Conservation (phyloP, 2,888 invertebrate species). For the Cephus nigrinus region DNA sequence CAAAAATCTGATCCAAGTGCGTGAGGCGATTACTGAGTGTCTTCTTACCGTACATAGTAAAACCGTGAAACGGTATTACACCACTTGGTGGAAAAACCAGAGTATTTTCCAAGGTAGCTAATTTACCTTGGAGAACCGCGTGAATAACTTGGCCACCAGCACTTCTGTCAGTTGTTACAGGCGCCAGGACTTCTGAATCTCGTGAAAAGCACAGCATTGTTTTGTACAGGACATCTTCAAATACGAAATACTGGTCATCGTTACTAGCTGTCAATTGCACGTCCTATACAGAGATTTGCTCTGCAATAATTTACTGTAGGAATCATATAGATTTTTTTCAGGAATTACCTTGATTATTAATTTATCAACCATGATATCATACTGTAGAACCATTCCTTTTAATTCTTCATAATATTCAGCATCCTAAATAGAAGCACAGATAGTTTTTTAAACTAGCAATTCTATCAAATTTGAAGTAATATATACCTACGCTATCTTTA, state of each 20-base stretch:
- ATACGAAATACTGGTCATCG: constrained; percentile 98
- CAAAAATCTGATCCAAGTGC: not conserved
- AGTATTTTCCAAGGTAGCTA: constrained; percentile 74
- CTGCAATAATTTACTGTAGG: not conserved
- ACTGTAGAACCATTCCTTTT: constrained; percentile 84
- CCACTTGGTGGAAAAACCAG: constrained; percentile 93
- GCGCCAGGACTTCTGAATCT: constrained; percentile 82
- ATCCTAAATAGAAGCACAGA: constrained; percentile 70
- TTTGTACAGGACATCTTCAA: constrained; percentile 95
- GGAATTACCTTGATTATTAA: constrained; percentile 83
- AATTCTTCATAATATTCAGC: constrained; percentile 81
- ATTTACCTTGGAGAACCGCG: constrained; percentile 80
- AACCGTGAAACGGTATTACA: constrained; percentile 96
- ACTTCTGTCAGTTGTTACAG: constrained; percentile 72
- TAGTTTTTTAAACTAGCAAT: not conserved
- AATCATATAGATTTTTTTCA: not conserved
- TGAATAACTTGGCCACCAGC: constrained; percentile 74
- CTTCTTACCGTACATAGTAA: constrained; percentile 92
- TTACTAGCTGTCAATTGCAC: constrained; percentile 96
- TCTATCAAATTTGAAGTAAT: constrained; percentile 4
- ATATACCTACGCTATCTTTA: constrained; percentile 71
- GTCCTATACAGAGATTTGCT: constrained; percentile 70
- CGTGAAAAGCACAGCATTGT: constrained; percentile 92
- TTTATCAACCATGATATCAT: constrained; percentile 93
- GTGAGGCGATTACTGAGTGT: not conserved